phyloP scores from a whole-genome alignment of 2,113 vertebrate genomes.

The Agelaius phoeniceus region DNA sequence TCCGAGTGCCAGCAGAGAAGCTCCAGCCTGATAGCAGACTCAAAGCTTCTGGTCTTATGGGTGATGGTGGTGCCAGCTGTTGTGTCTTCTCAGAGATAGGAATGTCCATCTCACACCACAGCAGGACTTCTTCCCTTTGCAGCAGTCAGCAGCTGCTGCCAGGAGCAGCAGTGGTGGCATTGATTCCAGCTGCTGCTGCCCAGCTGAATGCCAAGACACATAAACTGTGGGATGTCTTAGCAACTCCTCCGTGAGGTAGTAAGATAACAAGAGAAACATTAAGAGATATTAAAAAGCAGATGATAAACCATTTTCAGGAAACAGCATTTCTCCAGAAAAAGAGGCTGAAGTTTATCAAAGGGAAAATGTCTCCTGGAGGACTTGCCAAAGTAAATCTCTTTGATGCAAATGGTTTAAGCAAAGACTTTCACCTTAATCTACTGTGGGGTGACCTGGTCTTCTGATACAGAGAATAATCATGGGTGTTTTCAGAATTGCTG shows the following conservation, averaged over 20 bases:
- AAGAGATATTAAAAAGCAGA: conserved; percentile 52
- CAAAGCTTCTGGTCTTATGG: neutral
- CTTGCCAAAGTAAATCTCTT: conserved; percentile 70
- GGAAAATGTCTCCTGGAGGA: conserved; percentile 38
- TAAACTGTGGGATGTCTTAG: conserved; percentile 42
- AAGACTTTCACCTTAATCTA: conserved; percentile 62
- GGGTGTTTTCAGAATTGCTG: conserved; percentile 44
- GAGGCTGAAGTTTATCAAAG: conserved; percentile 57
- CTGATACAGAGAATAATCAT: conserved; percentile 46
- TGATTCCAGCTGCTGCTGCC: conserved; percentile 33
- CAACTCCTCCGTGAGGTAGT: conserved; percentile 20
- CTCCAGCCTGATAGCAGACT: conserved; percentile 12
- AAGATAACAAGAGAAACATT: conserved; percentile 51
- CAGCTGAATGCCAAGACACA: conserved; percentile 37
- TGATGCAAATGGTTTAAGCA: conserved; percentile 52
- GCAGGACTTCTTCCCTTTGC: neutral
- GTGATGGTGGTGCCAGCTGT: conserved; percentile 29
- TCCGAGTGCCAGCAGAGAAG: conserved; percentile 1
- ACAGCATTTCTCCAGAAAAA: conserved; percentile 33
- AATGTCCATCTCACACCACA: neutral
- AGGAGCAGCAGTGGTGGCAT: conserved; percentile 27
- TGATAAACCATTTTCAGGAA: conserved; percentile 68
- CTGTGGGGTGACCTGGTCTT: conserved; percentile 26
- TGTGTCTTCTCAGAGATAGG: conserved; percentile 28
- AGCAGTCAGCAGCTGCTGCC: neutral